Evolutionary conservation across 1,140 invertebrate genomes (phyloP), one percentile per base, ranked within the genome.

Genomic region (Globodera ellingtonae): DNA sequence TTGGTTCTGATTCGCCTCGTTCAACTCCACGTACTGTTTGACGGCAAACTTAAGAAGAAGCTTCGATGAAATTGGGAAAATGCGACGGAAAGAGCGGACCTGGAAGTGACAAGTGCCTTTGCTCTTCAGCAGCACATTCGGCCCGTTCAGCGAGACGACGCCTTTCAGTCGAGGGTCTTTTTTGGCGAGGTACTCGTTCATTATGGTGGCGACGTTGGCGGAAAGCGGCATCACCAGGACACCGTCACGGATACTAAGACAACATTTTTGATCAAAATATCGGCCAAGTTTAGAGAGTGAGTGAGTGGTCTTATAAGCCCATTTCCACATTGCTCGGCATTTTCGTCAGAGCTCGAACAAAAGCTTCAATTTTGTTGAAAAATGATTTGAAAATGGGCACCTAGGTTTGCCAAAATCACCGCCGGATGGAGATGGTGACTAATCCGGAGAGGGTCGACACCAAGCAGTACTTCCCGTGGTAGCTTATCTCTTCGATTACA

Each of bases 401-500:
- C 35, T 35, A 35, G 35, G 35, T 35, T 35, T 7, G 9, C 13
- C 24, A 50, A 44, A 79, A 87, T 62, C 62, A 85, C 67, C 89
- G 86, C 74, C 82, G 86, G 44, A 91, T 85, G 8, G 85, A 84
- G 13, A 91, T 89, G 9, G 88, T 81, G 7, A 91, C 88, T 21
- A 84, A 83, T 56, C 91, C 91, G 52, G 85, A 84, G 6, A 91
- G 82, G 56, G 83, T 84, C 21, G 90, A 90, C 35, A 73, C 75
- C 79, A 91, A 84, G 50, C 86, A 86, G 82, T 91, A 91, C 6
- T 82, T 87, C n/a, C 90, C 90, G 18, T 72, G 84, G 79, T 90
- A 91, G 78, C 90, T 90, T 81, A 90, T 86, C 79, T 91, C 91
- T 72, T 89, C 90, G 67, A 91, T 89, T 4, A 90, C 89, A 75